phyloP scores from a whole-genome alignment of 2,113 vertebrate species.

The Phodopus roborovskii region DNA sequence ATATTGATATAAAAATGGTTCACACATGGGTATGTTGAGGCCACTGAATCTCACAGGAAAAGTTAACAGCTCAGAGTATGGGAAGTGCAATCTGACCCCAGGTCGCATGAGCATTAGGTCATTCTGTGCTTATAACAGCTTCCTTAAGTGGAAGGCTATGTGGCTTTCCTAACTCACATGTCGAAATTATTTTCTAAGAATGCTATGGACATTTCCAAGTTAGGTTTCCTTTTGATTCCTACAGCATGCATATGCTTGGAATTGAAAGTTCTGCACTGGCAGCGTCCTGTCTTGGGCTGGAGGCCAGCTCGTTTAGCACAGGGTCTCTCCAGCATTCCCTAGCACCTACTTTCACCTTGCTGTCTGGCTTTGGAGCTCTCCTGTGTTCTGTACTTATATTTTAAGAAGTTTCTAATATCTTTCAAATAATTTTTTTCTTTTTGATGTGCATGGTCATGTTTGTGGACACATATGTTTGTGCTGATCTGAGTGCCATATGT shows the following conservation, averaged over 20 bases:
- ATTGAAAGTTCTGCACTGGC: neutral
- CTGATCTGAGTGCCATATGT: neutral
- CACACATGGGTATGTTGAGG: neutral
- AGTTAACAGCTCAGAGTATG: neutral
- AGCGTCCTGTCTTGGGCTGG: neutral
- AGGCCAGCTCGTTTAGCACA: neutral
- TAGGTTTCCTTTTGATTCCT: neutral
- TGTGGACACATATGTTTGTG: neutral
- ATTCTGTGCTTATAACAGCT: too few species aligned
- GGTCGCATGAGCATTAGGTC: neutral
- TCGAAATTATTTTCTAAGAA: neutral
- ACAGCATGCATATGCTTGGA: neutral
- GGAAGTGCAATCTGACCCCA: neutral
- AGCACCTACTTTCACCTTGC: neutral
- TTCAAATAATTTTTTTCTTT: neutral
- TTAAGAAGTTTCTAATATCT: neutral
- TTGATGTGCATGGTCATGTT: neutral
- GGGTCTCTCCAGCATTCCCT: neutral
- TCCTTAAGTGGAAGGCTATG: neutral
- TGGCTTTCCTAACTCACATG: neutral
- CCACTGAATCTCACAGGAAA: neutral
- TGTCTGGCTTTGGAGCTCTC: neutral
- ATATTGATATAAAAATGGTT: neutral
- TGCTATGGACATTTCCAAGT: neutral
- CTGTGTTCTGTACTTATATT: slow-evolving; percentile 1